Evolutionary conservation across 1,140 invertebrate species (phyloP), one percentile per base, ranked within the genome.

Genomic region (Musca vetustissima): DNA sequence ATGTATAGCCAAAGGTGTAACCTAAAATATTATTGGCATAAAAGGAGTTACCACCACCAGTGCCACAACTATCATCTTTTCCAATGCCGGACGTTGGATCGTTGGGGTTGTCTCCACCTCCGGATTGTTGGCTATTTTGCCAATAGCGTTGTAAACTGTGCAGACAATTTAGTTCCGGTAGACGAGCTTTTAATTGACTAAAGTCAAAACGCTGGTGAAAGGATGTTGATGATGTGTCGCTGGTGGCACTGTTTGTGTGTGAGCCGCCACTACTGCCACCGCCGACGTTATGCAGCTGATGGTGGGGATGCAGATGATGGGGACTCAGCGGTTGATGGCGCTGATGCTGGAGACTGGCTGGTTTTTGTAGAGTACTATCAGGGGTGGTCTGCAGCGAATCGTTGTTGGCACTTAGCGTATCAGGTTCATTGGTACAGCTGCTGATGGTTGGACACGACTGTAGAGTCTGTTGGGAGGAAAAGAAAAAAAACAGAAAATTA

Each of bases 1-100:
- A 77, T 0, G 74, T 70, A 74, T 78, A 78, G 21, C 78, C 78
- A 64, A 81, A 81, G 24, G 78, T 81, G n/a, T 81, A 81, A 59
- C 77, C 79, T 79, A 81, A 67, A 64, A 81, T 81, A 57, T 81
- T 82, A 59, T 77, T 77, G 2, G 78, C 74, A 49, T 81, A 82
- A 55, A 80, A 80, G 66, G 80, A 79, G 22, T 65, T 66, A 21
- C 24, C 69, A 68, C 77, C 77, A 70, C 70, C n/a, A n/a, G n/a
- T n/a, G n/a, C n/a, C n/a, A n/a, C n/a, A 67, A 66, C 28, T 21
- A 21, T 72, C 71, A 71, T 74, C 72, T 14, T 73, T 75, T 72
- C 74, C 69, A 61, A 36, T 47, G 17, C 47, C 14, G 43, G 43
- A 53, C 52, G 47, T 64, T 36, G 61, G 55, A 19, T 61, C 47